Base-by-base conservation (phyloP, 2,797 vertebrate genomes). In the Scyliorhinus canicula region DNA sequence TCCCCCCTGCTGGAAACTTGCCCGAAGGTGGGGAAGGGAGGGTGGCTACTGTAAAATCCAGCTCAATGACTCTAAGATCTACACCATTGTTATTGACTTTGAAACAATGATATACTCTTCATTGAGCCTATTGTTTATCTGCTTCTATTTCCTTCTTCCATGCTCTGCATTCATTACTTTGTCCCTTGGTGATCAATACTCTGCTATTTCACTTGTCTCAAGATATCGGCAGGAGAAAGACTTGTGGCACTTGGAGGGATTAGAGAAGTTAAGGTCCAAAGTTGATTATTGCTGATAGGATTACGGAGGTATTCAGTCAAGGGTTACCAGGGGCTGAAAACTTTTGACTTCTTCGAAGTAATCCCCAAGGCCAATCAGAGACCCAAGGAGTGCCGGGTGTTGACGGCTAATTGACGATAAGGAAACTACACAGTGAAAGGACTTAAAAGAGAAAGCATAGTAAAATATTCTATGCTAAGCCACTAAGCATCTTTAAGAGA, bases 321-420 rank as follows among this genome's bases (percentile, higher is more conserved):
- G 40, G 65, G 21, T 93, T 93, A 93, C 19, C 40, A 6, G 9
- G 7, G 91, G 91, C 40, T 93, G 44, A 93, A 94, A 71, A 16
- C 47, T 16, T 74, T 94, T 94, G 40, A 94, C 44, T 94, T 94
- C 65, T 93, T 69, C 44, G 19, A 52, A 71, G 19, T 74, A 94
- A 74, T 52, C 52, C 47, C 47, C 31, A 28, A 94, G 16, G 67
- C 14, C 67, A n/a, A 24, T 74, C 93, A 94, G 67, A 71, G 55
- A 74, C 40, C 47, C 67, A 52, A 6, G 31, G 28, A 86, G 84
- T 21, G 31, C 93, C 50, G 65, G 26, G 63, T 52, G 44, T 26
- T 47, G 57, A 31, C 50, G 67, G 93, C 40, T 74, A 74, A 74
- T 74, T 52, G 91, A 74, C 31, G 69, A 31, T 52, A 52, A 35